Percentiles rank a stretch among this genome's conserved stretches.
These are phyloP conservation scores for Macrosiphum euphorbiae DNA, from an alignment of 2,888 invertebrate genomes.

Conservation along the genomic window DNA sequence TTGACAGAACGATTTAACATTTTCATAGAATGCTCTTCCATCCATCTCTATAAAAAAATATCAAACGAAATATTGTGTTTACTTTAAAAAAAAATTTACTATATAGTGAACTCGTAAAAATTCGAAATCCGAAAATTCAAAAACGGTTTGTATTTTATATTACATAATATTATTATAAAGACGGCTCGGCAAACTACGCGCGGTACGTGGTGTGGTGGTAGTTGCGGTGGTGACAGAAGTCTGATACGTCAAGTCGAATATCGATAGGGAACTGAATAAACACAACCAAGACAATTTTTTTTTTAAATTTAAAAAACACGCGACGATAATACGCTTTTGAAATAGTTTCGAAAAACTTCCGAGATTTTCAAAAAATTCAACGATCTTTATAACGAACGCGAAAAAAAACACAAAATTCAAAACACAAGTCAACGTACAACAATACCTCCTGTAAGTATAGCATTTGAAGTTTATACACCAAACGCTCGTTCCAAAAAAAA, in stretches of 20 bases:
- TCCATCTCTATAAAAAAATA: conserved; percentile 64
- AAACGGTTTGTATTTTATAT: not conserved
- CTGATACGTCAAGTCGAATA: not conserved
- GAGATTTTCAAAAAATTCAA: not conserved
- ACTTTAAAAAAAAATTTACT: conserved; percentile 36
- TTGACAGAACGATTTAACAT: conserved; percentile 56
- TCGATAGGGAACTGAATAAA: not conserved
- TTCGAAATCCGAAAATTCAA: not conserved
- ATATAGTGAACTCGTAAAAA: not conserved
- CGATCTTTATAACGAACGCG: not conserved
- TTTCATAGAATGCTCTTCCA: conserved; percentile 64
- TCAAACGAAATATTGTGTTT: conserved; percentile 42
- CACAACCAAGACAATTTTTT: not conserved
- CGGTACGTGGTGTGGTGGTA: not conserved
- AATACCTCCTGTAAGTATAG: conserved; percentile 43
- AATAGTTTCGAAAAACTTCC: not conserved
- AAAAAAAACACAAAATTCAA: conserved; percentile 44
- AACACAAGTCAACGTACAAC: conserved; percentile 64
- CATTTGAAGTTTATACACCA: conserved; percentile 24
- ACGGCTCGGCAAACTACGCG: not conserved
- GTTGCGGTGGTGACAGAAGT: not conserved
- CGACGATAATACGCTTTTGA: not conserved
- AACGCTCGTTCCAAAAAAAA: conserved; percentile 13
- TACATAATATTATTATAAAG: not conserved
- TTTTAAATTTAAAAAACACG: not conserved